Conservation (phyloP, 1,140 invertebrate genomes). For the Parasteatoda tepidariorum region DNA sequence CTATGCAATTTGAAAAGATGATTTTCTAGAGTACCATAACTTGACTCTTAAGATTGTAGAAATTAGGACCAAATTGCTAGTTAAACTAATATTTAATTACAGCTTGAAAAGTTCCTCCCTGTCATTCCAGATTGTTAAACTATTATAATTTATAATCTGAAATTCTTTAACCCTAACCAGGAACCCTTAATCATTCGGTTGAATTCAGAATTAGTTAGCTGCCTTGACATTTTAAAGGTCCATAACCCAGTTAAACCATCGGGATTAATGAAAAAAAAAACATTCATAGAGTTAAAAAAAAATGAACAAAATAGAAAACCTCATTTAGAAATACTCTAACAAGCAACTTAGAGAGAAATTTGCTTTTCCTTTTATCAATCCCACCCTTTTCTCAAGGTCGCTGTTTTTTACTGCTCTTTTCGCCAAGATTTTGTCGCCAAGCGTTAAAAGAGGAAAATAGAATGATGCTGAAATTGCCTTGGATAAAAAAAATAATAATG, state of each 20-base stretch:
- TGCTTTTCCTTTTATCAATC: neutral
- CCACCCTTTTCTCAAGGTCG: slow-evolving; percentile 5
- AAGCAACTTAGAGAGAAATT: neutral
- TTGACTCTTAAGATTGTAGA: neutral
- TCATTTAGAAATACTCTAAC: slow-evolving; percentile 13
- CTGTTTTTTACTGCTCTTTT: neutral
- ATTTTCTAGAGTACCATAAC: too few relatives aligned
- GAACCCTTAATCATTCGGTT: too few relatives aligned
- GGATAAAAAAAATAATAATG: neutral
- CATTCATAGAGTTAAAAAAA: neutral
- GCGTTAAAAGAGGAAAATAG: neutral
- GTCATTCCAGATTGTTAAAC: neutral
- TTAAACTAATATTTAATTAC: neutral
- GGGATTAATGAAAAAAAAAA: neutral
- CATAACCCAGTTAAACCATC: neutral
- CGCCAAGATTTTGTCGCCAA: neutral
- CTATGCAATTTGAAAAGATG: too few relatives aligned
- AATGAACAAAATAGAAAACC: neutral
- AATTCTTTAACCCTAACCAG: too few relatives aligned
- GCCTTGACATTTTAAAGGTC: neutral
- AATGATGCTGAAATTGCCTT: neutral
- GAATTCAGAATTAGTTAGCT: too few relatives aligned
- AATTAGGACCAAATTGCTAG: neutral
- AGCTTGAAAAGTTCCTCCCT: neutral
- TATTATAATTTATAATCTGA: neutral